Base-by-base conservation (phyloP, 1,140 invertebrate genomes). In the Holcopasites calliopsidis region DNA sequence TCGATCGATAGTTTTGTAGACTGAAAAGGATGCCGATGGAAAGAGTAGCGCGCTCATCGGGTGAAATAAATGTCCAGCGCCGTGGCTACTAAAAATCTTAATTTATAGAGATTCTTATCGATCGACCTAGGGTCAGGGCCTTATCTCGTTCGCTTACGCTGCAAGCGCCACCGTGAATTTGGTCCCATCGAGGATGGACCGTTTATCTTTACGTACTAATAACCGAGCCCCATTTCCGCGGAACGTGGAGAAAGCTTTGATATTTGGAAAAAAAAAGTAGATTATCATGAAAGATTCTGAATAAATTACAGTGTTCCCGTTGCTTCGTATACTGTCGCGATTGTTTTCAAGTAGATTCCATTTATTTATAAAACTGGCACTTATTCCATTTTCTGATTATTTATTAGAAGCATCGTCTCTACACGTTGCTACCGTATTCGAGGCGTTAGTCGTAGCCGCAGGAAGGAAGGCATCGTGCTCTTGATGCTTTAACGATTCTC, bases 341-440 rank as follows among this genome's bases (percentile, higher is more conserved):
- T 85, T 85, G 79, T 85, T 83, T 85, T 83, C 80, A 80, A 79
- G 83, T 82, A 85, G 80, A 85, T 80, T 50, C 49, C 40, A 38
- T 80, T 77, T 80, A 68, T 84, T 74, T 74, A 49, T 31, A 28
- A 35, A 33, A 42, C 33, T 6, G 28, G 10, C 33, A 21, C 33
- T 8, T 23, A 3, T 8, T 31, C 18, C 26, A 58, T 33, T 35
- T 5, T 38, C 1, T 61, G 33, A 50, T 71, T 82, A 83, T 79
- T 82, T 79, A 79, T 82, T 47, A 26, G 58, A 11, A 62, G 44
- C 40, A 54, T 73, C 61, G 71, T 80, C 26, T 61, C 47, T n/a
- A n/a, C 57, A 47, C 65, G 65, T 21, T 50, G 16, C 23, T 23
- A 7, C 23, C 62, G 28, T 23, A 18, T 28, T 11, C 18, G 33